A percentile compares a stretch with the other conserved stretches of the same genome.
phyloP scores from a whole-genome alignment of 2,888 invertebrate species.

The Plebejus argus region DNA sequence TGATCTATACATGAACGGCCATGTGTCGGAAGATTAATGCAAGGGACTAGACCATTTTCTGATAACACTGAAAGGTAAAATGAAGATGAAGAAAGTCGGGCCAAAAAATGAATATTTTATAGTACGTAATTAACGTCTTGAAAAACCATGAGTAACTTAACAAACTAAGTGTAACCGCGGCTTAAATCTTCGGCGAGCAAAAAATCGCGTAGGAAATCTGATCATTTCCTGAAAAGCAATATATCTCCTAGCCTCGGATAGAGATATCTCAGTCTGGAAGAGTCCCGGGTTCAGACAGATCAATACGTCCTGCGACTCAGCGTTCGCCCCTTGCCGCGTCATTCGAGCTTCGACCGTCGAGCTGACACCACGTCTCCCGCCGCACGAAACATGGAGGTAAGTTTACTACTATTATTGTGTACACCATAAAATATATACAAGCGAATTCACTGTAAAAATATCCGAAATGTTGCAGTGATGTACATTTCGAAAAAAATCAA shows the following conservation, averaged over 20 bases:
- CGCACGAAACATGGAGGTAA: slow-evolving; percentile 36
- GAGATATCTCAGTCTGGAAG: slow-evolving; percentile 53
- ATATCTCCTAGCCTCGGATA: slow-evolving; percentile 68
- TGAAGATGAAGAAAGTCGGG: no score
- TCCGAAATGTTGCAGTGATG: neutral
- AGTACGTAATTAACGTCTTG: no score
- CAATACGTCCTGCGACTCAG: slow-evolving; percentile 56
- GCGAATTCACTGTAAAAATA: neutral
- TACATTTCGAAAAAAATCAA: slow-evolving; percentile 13
- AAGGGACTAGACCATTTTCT: no score
- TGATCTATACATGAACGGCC: no score
- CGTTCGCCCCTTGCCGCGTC: slow-evolving; percentile 42
- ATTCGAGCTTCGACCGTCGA: slow-evolving; percentile 46
- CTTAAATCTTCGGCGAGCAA: slow-evolving; percentile 2
- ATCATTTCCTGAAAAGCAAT: slow-evolving; percentile 68
- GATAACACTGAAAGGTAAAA: no score
- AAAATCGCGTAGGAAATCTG: slow-evolving; percentile 55
- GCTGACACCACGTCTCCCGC: slow-evolving; percentile 26
- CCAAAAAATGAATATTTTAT: neutral
- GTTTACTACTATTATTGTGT: slow-evolving; percentile 22
- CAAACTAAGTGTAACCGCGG: neutral
- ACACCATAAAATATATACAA: neutral
- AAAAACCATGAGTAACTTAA: neutral
- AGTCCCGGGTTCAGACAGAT: slow-evolving; percentile 62
- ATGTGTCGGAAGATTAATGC: no score